Evolutionary conservation across 2,888 invertebrate species (phyloP).

Genomic region (Epicampocera succincta): DNA sequence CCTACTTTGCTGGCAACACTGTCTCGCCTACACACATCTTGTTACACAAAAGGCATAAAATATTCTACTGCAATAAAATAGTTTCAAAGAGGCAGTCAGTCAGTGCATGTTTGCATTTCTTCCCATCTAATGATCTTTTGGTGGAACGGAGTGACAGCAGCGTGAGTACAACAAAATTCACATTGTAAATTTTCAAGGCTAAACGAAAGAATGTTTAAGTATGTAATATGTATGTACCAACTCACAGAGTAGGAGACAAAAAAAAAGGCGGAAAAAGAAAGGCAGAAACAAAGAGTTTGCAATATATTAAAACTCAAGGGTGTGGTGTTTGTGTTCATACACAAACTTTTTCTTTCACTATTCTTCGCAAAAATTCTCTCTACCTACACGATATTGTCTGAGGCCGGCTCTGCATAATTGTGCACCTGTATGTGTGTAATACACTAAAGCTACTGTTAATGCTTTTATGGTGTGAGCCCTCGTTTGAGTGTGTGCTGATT

Average conservation of each 20-base stretch:
- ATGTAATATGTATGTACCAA: no score
- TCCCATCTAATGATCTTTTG: not conserved
- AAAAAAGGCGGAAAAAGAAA: not conserved
- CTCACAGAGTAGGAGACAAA: not conserved
- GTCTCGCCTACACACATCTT: no score
- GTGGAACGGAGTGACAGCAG: not conserved
- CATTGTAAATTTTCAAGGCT: slow-evolving; percentile 51
- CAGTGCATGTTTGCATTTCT: not conserved
- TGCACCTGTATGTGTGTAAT: not conserved
- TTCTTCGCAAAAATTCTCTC: not conserved
- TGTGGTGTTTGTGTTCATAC: not conserved
- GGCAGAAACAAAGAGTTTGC: not conserved
- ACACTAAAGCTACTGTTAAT: not conserved
- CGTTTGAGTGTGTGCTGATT: slow-evolving; percentile 26
- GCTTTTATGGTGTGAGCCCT: not conserved
- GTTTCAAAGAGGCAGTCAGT: no score
- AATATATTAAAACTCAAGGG: not conserved
- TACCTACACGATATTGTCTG: slow-evolving; percentile 24
- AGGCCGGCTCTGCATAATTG: slow-evolving; percentile 18
- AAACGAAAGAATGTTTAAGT: slow-evolving; percentile 29
- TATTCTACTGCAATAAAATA: no score
- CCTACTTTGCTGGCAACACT: no score
- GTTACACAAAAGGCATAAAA: no score
- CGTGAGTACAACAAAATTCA: slow-evolving; percentile 26
- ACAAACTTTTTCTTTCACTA: slow-evolving; percentile 14